Evolutionary conservation across 2,113 vertebrate genomes (phyloP).

Genomic region (Spheniscus mendiculus): DNA sequence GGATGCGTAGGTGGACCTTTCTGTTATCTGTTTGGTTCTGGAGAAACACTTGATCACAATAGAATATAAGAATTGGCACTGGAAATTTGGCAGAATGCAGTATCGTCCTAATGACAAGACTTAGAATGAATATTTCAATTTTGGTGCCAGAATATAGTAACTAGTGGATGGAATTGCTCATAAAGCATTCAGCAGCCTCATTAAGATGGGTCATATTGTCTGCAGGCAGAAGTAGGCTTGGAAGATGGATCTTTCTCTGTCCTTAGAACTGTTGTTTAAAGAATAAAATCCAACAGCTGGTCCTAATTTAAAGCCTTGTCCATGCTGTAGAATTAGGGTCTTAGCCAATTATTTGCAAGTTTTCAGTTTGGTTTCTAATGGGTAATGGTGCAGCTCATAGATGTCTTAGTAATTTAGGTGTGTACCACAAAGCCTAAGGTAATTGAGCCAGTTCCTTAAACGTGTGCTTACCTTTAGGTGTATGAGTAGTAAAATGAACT

Average conservation of each 20-base stretch:
- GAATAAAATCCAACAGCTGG: slow-evolving; percentile 26
- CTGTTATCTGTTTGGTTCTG: not conserved
- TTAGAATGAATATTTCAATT: slow-evolving; percentile 37
- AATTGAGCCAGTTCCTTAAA: not conserved
- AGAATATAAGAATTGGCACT: not conserved
- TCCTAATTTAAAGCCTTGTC: slow-evolving; percentile 8
- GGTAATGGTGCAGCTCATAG: not conserved
- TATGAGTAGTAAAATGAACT: not conserved
- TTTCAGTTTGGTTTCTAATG: not conserved
- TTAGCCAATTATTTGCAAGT: slow-evolving; percentile 10
- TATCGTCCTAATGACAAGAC: not conserved
- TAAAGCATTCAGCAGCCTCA: slow-evolving; percentile 53
- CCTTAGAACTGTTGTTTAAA: slow-evolving; percentile 29
- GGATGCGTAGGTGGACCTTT: not conserved
- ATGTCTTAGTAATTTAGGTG: not conserved
- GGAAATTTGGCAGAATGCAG: slow-evolving; percentile 23
- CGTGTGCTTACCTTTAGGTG: not conserved
- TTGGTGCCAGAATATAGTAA: slow-evolving; percentile 45
- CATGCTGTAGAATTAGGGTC: not conserved
- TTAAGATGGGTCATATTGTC: slow-evolving; percentile 34
- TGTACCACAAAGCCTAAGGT: not conserved
- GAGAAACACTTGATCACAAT: not conserved
- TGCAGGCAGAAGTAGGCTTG: slow-evolving; percentile 28
- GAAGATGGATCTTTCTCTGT: slow-evolving; percentile 26
- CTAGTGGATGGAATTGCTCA: slow-evolving; percentile 43